A percentile compares a stretch with the other conserved stretches of the same genome.
Conservation (phyloP, 2,113 vertebrate genomes). For the Hemiprocne comata region DNA sequence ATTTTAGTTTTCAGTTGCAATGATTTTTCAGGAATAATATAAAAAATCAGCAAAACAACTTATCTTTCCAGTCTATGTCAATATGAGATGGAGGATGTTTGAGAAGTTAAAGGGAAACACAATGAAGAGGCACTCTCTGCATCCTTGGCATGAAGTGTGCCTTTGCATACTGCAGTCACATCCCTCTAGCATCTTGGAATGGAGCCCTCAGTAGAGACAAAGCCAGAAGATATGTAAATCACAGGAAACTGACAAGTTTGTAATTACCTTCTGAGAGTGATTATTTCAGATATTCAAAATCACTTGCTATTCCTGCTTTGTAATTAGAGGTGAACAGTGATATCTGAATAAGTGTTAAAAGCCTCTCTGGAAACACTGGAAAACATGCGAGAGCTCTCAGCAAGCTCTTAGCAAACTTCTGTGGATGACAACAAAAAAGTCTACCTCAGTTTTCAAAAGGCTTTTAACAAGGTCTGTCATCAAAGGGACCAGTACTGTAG, state of each 20-base stretch:
- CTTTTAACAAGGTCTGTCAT: slow-evolving; percentile 16
- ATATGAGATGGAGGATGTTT: background rate
- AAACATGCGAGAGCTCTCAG: background rate
- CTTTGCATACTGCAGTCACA: background rate
- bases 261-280: slow-evolving; percentile 29
- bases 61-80: background rate
- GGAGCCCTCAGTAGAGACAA: background rate
- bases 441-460: background rate
- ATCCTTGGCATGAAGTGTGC: background rate
- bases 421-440: background rate
- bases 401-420: background rate
- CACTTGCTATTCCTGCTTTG: background rate
- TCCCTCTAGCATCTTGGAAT: background rate
- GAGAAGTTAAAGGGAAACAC: slow-evolving; percentile 2
- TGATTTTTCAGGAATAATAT: background rate
- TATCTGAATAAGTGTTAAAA: background rate
- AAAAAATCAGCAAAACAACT: background rate
- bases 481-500: background rate
- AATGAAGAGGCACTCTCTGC: background rate
- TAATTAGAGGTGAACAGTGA: background rate
- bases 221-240: slow-evolving; percentile 21
- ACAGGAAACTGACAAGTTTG: slow-evolving; percentile 9
- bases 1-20: background rate
- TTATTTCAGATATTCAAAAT: slow-evolving; percentile 38
- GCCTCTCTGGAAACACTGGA: background rate